Base-by-base conservation (phyloP, 1,140 invertebrate genomes). In the Drosophila obscura region DNA sequence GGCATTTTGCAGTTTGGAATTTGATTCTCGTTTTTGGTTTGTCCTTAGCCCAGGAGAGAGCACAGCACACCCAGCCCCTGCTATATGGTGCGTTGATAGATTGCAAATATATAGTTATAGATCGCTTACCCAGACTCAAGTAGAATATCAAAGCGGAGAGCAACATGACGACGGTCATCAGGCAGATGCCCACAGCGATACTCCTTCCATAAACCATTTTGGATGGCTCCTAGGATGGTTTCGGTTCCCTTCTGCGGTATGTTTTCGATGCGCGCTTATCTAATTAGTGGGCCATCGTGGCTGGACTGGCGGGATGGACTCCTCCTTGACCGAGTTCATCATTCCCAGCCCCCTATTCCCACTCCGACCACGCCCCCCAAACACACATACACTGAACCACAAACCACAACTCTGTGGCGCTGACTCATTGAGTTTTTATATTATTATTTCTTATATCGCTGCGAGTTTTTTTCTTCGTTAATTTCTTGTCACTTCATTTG, bases 161-260 rank as follows among this genome's bases (percentile, higher is more conserved):
- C 22, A 89, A 49, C 26, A 83, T 51, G 48, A 91, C 62, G 48
- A 90, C 67, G 51, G 62, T 64, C 69, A 91, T 66, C 50, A 91
- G 68, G 57, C 71, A 58, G 46, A 85, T 46, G 80, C 90, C 90
- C 58, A 87, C 83, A 4, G 82, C 82, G 41, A 91, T 91, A 63
- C 89, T 91, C 11, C 90, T 65, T 52, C 84, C 84, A 71, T 91
- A 91, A 55, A 91, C 89, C 90, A 91, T 91, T 45, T 79, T 50
- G 50, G 56, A 48, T 60, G 67, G 56, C n/a, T 48, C 15, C 41
- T 9, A 16, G 8, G 49, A 46, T 51, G 16, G 41, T 61, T 73
- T 71, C 31, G 46, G 8, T 19, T 19, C 19, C 19, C 31, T 66
- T 8, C 35, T 15, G 15, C 50, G 61, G 28, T 60, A 28, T 58